Conservation (phyloP, 1,140 invertebrate species). For the Caenorhabditis inopinata region DNA sequence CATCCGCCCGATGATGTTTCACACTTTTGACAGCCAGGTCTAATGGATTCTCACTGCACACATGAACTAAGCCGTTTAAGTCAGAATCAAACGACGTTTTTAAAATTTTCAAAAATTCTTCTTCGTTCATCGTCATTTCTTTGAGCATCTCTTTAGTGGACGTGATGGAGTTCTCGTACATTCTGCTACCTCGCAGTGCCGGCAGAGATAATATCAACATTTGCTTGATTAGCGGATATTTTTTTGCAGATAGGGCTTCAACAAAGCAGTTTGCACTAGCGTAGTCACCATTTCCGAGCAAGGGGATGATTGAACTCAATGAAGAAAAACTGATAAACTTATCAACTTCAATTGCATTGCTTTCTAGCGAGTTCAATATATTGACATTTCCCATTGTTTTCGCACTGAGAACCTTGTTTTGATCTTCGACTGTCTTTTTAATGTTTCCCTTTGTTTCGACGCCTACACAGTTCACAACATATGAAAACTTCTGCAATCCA, state of each 20-base stretch:
- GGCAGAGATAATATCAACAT: slow-evolving; percentile 52
- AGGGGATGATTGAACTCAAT: slow-evolving; percentile 44
- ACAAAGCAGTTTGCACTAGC: slow-evolving; percentile 53
- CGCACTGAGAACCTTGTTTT: not conserved
- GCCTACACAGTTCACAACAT: slow-evolving; percentile 37
- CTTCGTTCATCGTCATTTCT: not conserved
- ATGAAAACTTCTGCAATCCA: not conserved
- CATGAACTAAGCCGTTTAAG: not conserved
- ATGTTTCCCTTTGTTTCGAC: not conserved
- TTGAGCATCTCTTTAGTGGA: not conserved
- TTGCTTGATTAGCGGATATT: slow-evolving; percentile 26
- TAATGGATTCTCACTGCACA: not conserved
- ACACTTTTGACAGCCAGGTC: not conserved
- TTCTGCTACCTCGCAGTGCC: slow-evolving; percentile 31
- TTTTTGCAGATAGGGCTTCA: slow-evolving; percentile 43
- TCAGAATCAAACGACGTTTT: not conserved
- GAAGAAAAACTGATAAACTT: slow-evolving; percentile 51
- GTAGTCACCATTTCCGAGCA: slow-evolving; percentile 48
- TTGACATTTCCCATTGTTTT: slow-evolving; percentile 43
- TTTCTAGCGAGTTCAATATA: slow-evolving; percentile 35
- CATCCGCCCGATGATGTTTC: not conserved
- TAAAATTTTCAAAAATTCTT: not conserved
- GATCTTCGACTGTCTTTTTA: not conserved
- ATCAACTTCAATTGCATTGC: slow-evolving; percentile 35
- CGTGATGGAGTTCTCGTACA: not conserved